Evolutionary conservation across 2,797 vertebrate genomes (phyloP), one percentile per base, ranked within the genome.

Genomic region (Notolabrus celidotus): DNA sequence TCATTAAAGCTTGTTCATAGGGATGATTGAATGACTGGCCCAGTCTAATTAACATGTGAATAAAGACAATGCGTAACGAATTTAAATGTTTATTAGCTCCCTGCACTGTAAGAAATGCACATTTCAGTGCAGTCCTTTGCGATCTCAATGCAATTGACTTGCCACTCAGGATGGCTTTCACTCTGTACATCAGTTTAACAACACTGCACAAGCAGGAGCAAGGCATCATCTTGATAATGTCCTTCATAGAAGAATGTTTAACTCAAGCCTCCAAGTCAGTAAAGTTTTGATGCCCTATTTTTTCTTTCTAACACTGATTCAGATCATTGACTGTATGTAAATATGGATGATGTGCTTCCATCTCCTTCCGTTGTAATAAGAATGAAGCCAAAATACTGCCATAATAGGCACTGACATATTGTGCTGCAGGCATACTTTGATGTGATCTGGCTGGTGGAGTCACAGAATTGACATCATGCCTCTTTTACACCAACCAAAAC

Each of bases 1-100:
- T 91, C 64, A 88, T 87, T 84, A 86, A 74, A 72, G 65, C 71
- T 72, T 62, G 71, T 85, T 88, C 81, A 63, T 58, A 61, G 57
- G 47, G 74, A 66, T 84, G 82, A 90, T 66, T 82, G 74, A 89
- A 79, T 82, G 86, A 83, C 82, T 72, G 60, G 38, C 67, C 56
- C 33, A 14, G 52, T 61, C 38, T 78, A 80, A 86, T 89, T 83
- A 87, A 65, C 61, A 77, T 68, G 43, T 54, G 23, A 80, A 84
- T 65, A 56, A 78, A 69, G 56, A 71, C 47, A 52, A 51, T 68
- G 54, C 23, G n/a, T 42, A 53, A 56, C 31, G 7, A 76, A 84
- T 86, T 41, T 19, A 9, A 66, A 75, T 79, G 66, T 83, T 65
- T 61, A 52, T 71, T 51, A 67, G 50, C 42, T 59, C 11, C 0